Base-by-base conservation (phyloP, 2,113 vertebrate species). In the Pedionomus torquatus region DNA sequence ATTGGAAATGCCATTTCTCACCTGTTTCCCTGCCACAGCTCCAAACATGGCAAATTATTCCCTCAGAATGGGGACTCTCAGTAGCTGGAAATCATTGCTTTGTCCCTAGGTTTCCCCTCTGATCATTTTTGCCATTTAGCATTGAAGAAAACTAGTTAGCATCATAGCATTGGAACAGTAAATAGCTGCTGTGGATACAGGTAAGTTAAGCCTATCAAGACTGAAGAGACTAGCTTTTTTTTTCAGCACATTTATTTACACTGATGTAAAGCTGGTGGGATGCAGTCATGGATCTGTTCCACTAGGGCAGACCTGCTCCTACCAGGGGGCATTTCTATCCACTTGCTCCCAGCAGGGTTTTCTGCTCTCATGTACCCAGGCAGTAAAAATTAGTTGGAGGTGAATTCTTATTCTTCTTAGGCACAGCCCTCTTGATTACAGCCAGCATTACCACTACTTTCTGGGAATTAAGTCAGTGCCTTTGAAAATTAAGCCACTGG, bases 1-100 rank as follows among this genome's bases (percentile, higher is more conserved):
- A 82, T 12, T 74, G 79, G 51, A 93, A 95, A 91, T 83, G 64
- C 64, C 76, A 77, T 78, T 17, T 84, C 81, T 95, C 64, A 84
- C 31, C 20, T 41, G 2, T 85, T 79, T 92, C 54, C 15, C 68
- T 83, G 55, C 39, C 28, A 10, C 2, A 80, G 28, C 78, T 91
- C 46, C 46, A 66, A 69, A 76, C 8, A 35, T 5, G 33, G 48
- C 8, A 93, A 91, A 90, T 49, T 5, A 58, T 41, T 85, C 37
- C 19, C 17, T 52, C 49, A 69, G 44, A 84, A 68, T 0, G 1
- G 17, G 20, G 23, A 43, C 43, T 64, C 13, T 63, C 46, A 70
- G 30, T 70, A 77, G 49, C 25, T 68, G 37, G 57, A 69, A 95
- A 87, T 41, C 41, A 54, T 63, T 54, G 20, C 30, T 76, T 87